These are phyloP conservation scores for Chelonia mydas DNA, from an alignment of 2,797 vertebrate species.

Conservation along the genomic window DNA sequence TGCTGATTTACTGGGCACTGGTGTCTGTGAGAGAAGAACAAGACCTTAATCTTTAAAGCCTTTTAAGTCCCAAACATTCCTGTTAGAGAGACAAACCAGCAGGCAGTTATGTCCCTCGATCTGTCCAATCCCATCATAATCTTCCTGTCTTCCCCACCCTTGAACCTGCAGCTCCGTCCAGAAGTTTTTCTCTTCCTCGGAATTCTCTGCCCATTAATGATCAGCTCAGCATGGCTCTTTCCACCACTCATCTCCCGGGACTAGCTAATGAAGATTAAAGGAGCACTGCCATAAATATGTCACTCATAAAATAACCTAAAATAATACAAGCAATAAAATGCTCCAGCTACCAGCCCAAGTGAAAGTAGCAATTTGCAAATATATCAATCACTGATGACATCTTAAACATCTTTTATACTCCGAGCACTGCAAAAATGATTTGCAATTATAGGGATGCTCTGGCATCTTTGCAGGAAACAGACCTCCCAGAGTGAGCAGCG, in stretches of 20 bases:
- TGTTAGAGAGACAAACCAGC: neutral
- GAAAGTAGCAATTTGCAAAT: slow-evolving; percentile 61
- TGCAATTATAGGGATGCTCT: neutral
- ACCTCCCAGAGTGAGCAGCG: accelerated
- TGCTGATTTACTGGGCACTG: neutral
- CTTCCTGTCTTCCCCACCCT: neutral
- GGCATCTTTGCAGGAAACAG: neutral
- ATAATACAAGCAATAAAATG: neutral
- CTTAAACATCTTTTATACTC: slow-evolving; percentile 8
- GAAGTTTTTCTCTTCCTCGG: neutral
- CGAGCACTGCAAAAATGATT: slow-evolving; percentile 13
- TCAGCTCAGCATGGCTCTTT: neutral
- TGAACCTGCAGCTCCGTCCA: neutral
- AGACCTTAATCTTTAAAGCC: neutral
- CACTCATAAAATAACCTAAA: slow-evolving; percentile 15
- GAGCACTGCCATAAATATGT: neutral
- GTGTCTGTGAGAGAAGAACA: neutral
- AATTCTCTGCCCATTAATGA: neutral
- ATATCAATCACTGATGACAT: slow-evolving; percentile 60
- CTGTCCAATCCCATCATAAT: neutral
- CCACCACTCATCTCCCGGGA: neutral
- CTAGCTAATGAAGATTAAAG: slow-evolving; percentile 31
- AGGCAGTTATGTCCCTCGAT: neutral
- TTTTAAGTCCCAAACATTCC: neutral
- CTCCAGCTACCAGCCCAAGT: neutral